These are phyloP conservation scores for Leistus spinibarbis DNA, from an alignment of 2,888 invertebrate genomes.

Conservation along the genomic window DNA sequence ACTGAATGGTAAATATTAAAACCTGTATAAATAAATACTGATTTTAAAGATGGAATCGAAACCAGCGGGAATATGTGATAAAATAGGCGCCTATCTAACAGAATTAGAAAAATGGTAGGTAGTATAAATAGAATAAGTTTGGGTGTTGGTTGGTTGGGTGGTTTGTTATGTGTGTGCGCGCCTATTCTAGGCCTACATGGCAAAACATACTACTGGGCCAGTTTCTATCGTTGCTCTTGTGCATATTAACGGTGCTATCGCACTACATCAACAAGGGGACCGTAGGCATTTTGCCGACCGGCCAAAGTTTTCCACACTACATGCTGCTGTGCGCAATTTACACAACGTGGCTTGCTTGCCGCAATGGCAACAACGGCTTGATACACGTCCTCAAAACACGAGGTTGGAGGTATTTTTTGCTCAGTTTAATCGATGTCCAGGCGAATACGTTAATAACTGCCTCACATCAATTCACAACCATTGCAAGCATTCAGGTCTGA, in stretches of 20 bases:
- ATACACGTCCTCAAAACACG: conserved; percentile 69
- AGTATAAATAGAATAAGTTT: background rate
- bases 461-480: conserved; percentile 77
- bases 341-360: conserved; percentile 76
- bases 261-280: conserved; percentile 72
- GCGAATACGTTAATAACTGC: conserved; percentile 82
- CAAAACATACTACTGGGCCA: conserved; percentile 76
- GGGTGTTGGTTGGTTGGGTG: conserved; percentile 41
- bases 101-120: conserved; percentile 74
- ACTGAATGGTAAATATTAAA: background rate
- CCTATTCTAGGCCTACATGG: conserved; percentile 69
- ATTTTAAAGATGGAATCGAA: conserved; percentile 41
- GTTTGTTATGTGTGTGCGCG: conserved; percentile 20
- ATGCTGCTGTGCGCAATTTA: conserved; percentile 76
- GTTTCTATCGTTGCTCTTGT: conserved; percentile 75
- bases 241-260: conserved; percentile 76
- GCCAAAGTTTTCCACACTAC: conserved; percentile 82
- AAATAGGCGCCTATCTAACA: conserved; percentile 69
- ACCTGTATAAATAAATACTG: background rate
- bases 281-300: conserved; percentile 76
- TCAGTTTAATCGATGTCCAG: conserved; percentile 84
- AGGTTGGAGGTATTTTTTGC: conserved; percentile 78
- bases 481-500: conserved; percentile 72
- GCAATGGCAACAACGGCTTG: conserved; percentile 66
- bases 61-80: conserved; percentile 66